phyloP scores from a whole-genome alignment of 2,797 vertebrate species.

The Betta splendens region DNA sequence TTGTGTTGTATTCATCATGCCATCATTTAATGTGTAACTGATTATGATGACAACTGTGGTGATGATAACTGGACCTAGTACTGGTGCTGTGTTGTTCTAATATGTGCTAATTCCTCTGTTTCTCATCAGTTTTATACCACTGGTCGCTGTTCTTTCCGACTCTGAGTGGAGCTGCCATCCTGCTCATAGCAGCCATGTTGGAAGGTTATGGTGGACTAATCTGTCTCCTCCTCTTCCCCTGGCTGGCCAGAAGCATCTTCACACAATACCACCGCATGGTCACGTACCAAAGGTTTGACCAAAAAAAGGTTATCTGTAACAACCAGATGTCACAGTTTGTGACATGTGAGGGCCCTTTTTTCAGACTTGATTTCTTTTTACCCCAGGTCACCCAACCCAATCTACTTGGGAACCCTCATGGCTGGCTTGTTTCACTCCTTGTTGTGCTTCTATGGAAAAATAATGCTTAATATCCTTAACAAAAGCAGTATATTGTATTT shows the following conservation, averaged over 20 bases:
- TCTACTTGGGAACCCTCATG: conserved; percentile 82
- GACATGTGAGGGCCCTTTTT: conserved; percentile 1
- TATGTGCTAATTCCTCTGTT: conserved; percentile 2
- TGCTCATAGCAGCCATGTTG: conserved; percentile 77
- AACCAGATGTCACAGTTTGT: conserved; percentile 6
- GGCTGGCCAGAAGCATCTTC: conserved; percentile 81
- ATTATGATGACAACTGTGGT: neutral
- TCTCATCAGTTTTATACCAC: conserved; percentile 78
- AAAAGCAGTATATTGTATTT: neutral
- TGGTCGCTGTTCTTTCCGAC: conserved; percentile 81
- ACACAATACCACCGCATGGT: conserved; percentile 84
- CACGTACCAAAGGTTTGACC: conserved; percentile 81
- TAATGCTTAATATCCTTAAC: conserved; percentile 85
- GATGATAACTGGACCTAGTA: neutral
- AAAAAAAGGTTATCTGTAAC: neutral
- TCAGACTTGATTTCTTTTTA: conserved; percentile 21
- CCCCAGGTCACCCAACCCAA: conserved; percentile 82
- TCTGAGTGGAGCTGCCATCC: conserved; percentile 75
- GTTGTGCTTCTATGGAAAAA: conserved; percentile 81
- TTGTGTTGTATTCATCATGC: conserved; percentile 6
- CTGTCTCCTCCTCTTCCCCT: conserved; percentile 79
- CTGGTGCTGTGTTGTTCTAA: neutral
- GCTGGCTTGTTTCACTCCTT: conserved; percentile 82
- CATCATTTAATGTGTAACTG: neutral
- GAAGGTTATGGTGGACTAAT: conserved; percentile 78